Evolutionary conservation across 2,888 invertebrate genomes (phyloP).

Genomic region (Oegoconia quadripuncta): DNA sequence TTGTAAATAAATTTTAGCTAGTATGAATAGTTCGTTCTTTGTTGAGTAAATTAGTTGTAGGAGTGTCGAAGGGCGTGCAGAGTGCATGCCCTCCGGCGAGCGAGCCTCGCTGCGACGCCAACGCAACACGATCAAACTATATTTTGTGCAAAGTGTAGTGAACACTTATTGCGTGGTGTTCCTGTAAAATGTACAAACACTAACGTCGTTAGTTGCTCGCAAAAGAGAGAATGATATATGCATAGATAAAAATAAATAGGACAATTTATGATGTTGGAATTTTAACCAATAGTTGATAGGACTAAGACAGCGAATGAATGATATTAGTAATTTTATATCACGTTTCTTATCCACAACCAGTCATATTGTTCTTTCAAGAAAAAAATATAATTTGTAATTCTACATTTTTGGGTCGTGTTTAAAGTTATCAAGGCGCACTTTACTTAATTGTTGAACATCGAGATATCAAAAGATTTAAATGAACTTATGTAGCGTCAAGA

Average conservation of each 20-base stretch:
- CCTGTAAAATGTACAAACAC: slow-evolving; percentile 49
- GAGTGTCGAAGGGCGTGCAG: neutral
- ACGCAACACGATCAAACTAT: slow-evolving; percentile 31
- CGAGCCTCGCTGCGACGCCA: slow-evolving; percentile 6
- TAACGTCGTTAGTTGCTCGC: slow-evolving; percentile 39
- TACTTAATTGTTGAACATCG: slow-evolving; percentile 39
- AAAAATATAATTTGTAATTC: too few species aligned
- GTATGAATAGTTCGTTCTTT: slow-evolving; percentile 54
- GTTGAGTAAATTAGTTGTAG: slow-evolving; percentile 53
- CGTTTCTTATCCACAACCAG: slow-evolving; percentile 27
- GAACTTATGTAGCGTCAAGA: slow-evolving; percentile 21
- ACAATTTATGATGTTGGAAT: slow-evolving; percentile 50
- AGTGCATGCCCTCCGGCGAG: slow-evolving; percentile 5
- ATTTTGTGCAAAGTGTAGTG: slow-evolving; percentile 21
- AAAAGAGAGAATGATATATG: slow-evolving; percentile 50
- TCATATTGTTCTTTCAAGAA: too few species aligned
- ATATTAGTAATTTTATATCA: slow-evolving; percentile 29
- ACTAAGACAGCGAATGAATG: slow-evolving; percentile 33
- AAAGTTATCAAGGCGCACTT: slow-evolving; percentile 36
- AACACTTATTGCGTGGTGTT: slow-evolving; percentile 11
- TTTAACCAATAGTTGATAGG: slow-evolving; percentile 37
- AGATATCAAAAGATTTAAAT: slow-evolving; percentile 12
- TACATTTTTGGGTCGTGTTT: too few species aligned
- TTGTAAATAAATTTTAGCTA: slow-evolving; percentile 73
- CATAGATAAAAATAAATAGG: slow-evolving; percentile 53